Evolutionary conservation across 2,113 vertebrate species (phyloP), one percentile per base, ranked within the genome.

Genomic region (Neodontobutis hainanensis): DNA sequence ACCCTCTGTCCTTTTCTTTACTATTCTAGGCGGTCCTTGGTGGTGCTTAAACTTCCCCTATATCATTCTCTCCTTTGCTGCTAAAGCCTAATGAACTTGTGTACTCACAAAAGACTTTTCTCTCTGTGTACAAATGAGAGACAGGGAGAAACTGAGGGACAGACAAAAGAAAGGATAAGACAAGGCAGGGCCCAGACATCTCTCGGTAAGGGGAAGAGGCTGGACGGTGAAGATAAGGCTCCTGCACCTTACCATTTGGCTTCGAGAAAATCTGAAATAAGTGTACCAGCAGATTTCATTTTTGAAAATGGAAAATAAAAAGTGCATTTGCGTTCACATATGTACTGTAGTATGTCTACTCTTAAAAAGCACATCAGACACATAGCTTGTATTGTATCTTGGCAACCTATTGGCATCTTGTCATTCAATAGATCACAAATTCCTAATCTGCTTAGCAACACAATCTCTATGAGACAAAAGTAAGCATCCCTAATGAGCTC

Each of bases 201-300:
- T 47, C 79, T 69, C 65, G 65, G 77, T 50, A 58, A 85, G 82
- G 61, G 73, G 56, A 8, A 59, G 70, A 78, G 76, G 76, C 89
- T 91, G 88, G 81, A 69, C 83, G 63, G 59, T 70, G 83, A 64
- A 87, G 89, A 90, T 92, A 90, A 89, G 81, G 52, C 12, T 78
- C 57, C 61, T 64, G 86, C 74, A 80, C 62, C 49, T 42, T 34
- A 68, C 57, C 49, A 58, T 65, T 77, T 74, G 73, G 65, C 83
- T 84, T 88, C 86, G 72, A 83, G 68, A 43, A 19, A 16, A 27
- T 27, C 19, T 27, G 19, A 27, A 27, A 27, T 27, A 56, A 46
- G 65, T 77, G 72, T 87, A 82, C 82, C 81, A 75, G 65, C 82
- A 83, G 79, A 87, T 87, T 87, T 68, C 47, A 80, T 68, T 74